Conservation (phyloP, 2,113 vertebrate species). For the Cyphomyrus discorhynchus region DNA sequence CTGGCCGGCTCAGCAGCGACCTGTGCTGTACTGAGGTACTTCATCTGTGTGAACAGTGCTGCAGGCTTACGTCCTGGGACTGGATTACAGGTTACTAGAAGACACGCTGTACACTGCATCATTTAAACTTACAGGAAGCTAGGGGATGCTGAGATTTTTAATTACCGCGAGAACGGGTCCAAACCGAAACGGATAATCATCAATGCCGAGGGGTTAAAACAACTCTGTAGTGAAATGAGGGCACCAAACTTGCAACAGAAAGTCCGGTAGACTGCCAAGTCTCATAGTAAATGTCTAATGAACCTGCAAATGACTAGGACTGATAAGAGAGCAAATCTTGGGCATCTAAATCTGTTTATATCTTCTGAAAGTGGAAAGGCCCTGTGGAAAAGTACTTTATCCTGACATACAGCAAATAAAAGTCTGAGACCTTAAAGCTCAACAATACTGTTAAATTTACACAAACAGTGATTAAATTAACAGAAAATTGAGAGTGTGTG, state of each 20-base stretch:
- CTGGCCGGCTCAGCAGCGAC: background rate
- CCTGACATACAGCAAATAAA: background rate
- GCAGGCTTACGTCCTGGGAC: background rate
- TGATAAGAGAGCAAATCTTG: background rate
- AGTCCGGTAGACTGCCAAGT: background rate
- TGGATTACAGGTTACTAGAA: background rate
- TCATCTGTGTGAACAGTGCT: background rate
- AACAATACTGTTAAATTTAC: background rate
- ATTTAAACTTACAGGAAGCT: background rate
- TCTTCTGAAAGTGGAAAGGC: background rate
- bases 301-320: background rate
- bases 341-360: background rate
- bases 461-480: background rate
- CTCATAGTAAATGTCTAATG: background rate
- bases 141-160: background rate
- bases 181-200: background rate
- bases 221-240: background rate
- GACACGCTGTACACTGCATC: background rate
- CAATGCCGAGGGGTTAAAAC: background rate
- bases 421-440: background rate
- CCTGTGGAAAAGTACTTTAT: background rate
- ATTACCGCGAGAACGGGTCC: background rate
- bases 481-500: background rate
- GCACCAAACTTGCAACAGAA: background rate
- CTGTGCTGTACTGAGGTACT: background rate